Evolutionary conservation across 2,888 invertebrate species (phyloP), one percentile per base, ranked within the genome.

Genomic region (Tryphoninae sp.): DNA sequence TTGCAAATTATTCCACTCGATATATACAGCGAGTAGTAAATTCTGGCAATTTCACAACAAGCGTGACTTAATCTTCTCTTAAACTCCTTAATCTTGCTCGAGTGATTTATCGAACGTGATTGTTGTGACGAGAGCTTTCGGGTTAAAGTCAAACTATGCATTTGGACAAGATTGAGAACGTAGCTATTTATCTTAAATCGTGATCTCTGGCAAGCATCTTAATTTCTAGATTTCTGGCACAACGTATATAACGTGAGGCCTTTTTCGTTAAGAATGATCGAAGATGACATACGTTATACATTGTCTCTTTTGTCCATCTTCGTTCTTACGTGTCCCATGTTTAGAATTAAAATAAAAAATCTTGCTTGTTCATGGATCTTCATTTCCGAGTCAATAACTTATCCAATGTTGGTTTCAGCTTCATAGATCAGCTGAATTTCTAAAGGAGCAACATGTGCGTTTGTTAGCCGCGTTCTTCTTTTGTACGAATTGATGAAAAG

Each of bases 61-160:
- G 40, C 11, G 65, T 61, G 42, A 59, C 73, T 73, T 59, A 69
- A 75, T 79, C 75, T 55, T 75, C 58, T 65, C 55, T 16, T 68
- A 40, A 67, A 62, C 65, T 40, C 49, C 73, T 26, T 9, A 67
- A 67, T 72, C 62, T 77, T 55, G 11, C 40, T 13, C 33, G 45
- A 33, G n/a, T 55, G 78, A 80, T 84, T 84, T 79, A 84, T 84
- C 79, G 77, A 72, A 68, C 49, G 67, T 68, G 79, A 82, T 76
- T 82, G 82, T 82, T 82, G 81, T 84, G 84, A 78, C 83, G 81
- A 45, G 51, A 55, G 67, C 72, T 76, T 78, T 74, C 78, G 55
- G 51, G 58, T 72, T 76, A 77, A 78, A 62, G 83, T 83, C 84
- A 82, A 83, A 58, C 75, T 53, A 2, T 53, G 33, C 69, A 76